Evolutionary conservation across 2,888 invertebrate species (phyloP).

Genomic region (Pristionchus japonicus): DNA sequence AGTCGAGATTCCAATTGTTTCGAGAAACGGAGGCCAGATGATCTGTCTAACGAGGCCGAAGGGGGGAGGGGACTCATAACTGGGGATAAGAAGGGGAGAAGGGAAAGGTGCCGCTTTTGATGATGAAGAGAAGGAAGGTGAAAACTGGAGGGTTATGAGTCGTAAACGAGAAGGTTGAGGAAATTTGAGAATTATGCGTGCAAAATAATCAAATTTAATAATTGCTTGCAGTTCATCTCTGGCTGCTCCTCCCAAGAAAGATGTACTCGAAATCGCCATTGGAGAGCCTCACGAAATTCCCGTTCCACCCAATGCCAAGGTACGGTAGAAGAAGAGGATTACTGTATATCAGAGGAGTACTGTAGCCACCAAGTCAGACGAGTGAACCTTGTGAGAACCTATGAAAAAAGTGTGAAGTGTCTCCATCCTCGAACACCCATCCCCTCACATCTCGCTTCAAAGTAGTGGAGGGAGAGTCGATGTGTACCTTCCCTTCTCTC

Average conservation of each 20-base stretch:
- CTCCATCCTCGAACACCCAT: background rate
- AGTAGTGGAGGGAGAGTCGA: background rate
- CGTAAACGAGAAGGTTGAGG: background rate
- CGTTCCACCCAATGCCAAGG: background rate
- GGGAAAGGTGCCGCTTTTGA: background rate
- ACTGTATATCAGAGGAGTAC: background rate
- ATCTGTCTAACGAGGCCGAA: slow-evolving; percentile 13
- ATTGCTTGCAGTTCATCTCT: background rate
- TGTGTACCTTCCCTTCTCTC: slow-evolving; percentile 20
- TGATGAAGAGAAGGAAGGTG: background rate
- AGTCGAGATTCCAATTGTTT: slow-evolving; percentile 18
- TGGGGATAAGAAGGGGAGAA: background rate
- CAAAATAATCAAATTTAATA: background rate
- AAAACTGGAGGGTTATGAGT: slow-evolving; percentile 17
- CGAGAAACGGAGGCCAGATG: slow-evolving; percentile 20
- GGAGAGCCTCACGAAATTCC: slow-evolving; percentile 11
- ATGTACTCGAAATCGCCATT: background rate
- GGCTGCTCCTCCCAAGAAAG: background rate
- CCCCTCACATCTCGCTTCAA: background rate
- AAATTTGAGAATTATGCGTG: background rate
- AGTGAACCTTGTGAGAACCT: background rate
- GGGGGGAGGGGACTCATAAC: background rate
- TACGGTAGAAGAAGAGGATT: background rate
- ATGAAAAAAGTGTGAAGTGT: background rate
- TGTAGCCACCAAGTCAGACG: background rate